phyloP scores from a whole-genome alignment of 2,113 vertebrate species.

The Typhlomys cinereus region DNA sequence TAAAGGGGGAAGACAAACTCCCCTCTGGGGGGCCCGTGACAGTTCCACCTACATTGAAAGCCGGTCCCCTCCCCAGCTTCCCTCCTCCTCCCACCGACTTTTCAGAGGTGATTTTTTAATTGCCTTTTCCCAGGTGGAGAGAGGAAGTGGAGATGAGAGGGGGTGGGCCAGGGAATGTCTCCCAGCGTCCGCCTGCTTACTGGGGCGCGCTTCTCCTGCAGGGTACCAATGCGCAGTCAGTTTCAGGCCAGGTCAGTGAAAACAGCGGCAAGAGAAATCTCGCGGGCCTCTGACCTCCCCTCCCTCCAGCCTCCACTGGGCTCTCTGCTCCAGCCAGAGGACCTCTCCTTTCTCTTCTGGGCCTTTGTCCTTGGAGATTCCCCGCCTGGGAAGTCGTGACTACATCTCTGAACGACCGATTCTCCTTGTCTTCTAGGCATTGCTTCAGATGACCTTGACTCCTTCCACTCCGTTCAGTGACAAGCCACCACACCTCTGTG shows the following conservation, averaged over 20 bases:
- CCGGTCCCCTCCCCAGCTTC: background rate
- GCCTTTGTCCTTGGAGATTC: accelerated
- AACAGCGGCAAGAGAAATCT: accelerated
- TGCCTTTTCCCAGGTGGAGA: slow-evolving; percentile 71
- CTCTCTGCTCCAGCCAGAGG: background rate
- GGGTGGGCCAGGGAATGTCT: background rate
- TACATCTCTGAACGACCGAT: accelerated
- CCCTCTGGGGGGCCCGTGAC: slow-evolving; percentile 77
- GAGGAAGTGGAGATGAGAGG: background rate
- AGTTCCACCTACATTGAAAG: slow-evolving; percentile 65
- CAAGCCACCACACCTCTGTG: background rate
- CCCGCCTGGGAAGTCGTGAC: background rate
- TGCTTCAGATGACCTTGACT: background rate
- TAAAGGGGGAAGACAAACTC: slow-evolving; percentile 78
- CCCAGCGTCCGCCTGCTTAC: background rate
- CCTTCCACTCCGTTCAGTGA: accelerated
- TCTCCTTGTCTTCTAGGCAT: background rate
- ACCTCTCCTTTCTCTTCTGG: too few relatives aligned
- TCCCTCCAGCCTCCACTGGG: accelerated
- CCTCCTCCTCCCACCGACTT: background rate
- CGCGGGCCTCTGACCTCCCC: background rate
- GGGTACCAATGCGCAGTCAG: too few relatives aligned
- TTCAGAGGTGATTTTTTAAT: slow-evolving; percentile 53
- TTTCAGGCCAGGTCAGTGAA: accelerated
- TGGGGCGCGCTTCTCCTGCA: background rate